Conservation (phyloP, 2,113 vertebrate genomes). For the Apodemus speciosus region DNA sequence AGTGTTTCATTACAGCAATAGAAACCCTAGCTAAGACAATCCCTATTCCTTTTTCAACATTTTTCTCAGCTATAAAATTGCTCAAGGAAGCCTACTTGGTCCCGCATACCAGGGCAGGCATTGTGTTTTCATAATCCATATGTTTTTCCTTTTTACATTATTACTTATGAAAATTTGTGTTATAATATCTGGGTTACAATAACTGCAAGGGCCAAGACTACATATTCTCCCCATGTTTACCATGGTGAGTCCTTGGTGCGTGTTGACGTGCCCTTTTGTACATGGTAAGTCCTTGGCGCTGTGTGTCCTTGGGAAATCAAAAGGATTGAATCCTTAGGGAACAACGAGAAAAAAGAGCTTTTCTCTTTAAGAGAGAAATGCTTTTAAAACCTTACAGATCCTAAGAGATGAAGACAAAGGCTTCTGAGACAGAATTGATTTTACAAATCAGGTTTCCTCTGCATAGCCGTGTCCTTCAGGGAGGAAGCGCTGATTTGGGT, state of each 20-base stretch:
- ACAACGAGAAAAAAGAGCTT: not conserved
- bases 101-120: not conserved
- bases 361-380: not conserved
- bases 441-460: constrained; percentile 2
- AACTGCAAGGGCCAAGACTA: not conserved
- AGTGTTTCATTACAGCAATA: no score
- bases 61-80: not conserved
- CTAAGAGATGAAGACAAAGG: constrained; percentile 14
- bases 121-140: not conserved
- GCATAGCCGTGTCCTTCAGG: no score
- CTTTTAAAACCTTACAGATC: not conserved
- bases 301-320: not conserved
- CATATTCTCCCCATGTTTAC: not conserved
- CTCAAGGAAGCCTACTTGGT: not conserved
- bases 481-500: not conserved
- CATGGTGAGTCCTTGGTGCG: not conserved
- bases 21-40: no score
- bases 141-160: not conserved
- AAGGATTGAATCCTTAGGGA: not conserved
- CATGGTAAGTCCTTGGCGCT: not conserved
- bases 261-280: no score
- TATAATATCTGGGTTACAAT: not conserved
- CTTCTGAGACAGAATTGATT: constrained; percentile 12
- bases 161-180: not conserved
- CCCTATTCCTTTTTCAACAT: not conserved